A percentile compares a stretch with the other conserved stretches of the same genome.
These are phyloP conservation scores for Amiota communis DNA, from an alignment of 2,888 invertebrate species.

Conservation along the genomic window DNA sequence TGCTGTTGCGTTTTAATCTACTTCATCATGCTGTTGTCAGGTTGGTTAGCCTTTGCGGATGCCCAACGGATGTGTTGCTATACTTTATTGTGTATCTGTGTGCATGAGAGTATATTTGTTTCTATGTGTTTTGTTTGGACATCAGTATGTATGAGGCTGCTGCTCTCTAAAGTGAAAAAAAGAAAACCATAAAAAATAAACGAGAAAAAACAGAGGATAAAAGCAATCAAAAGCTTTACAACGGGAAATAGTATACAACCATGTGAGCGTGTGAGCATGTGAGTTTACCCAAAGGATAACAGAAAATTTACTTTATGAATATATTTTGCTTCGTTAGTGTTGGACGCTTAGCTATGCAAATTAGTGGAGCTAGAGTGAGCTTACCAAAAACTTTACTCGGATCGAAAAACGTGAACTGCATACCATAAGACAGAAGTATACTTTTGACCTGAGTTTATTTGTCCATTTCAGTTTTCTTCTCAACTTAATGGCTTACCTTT, in stretches of 20 bases:
- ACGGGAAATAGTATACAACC: background rate
- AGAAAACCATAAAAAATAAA: background rate
- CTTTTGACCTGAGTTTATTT: no score
- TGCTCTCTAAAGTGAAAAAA: no score
- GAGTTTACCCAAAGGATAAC: constrained; percentile 26
- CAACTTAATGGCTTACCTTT: no score
- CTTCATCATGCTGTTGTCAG: constrained; percentile 26
- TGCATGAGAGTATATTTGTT: background rate
- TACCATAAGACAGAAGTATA: no score
- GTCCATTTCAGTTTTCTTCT: no score
- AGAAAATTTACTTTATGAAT: constrained; percentile 10
- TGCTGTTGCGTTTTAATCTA: background rate
- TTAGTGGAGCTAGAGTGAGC: background rate
- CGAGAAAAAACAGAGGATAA: background rate
- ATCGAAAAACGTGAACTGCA: no score
- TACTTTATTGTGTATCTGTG: constrained; percentile 13
- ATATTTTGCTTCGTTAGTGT: constrained; percentile 19
- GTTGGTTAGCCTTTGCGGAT: constrained; percentile 32
- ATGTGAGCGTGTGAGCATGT: background rate
- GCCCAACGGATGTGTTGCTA: constrained; percentile 30
- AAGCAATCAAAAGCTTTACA: constrained; percentile 10
- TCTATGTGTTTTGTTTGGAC: no score
- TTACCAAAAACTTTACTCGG: no score
- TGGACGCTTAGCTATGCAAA: constrained; percentile 20
- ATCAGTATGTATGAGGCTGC: no score